A percentile compares a stretch with the other conserved stretches of the same genome.
Conservation (phyloP, 2,888 invertebrate genomes). For the Tanypteryx hageni region DNA sequence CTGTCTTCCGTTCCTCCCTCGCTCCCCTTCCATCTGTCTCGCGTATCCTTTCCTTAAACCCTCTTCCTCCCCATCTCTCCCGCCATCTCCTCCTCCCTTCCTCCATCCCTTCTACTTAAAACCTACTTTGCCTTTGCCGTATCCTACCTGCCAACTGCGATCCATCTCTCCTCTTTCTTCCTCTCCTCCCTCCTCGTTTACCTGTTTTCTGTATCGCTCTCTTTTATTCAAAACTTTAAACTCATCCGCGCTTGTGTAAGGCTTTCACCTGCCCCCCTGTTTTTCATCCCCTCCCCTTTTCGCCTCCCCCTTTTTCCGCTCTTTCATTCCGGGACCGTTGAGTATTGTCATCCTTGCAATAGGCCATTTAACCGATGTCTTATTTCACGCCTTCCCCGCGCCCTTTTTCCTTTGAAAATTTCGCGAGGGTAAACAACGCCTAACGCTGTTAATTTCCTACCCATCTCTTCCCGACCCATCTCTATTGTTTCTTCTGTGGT, state of each 20-base stretch:
- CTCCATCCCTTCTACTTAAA: conserved; percentile 21
- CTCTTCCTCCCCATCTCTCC: not conserved
- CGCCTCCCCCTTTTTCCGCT: no score
- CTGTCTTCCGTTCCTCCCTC: no score
- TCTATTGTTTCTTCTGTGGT: not conserved
- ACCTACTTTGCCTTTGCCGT: not conserved
- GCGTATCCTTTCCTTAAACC: not conserved
- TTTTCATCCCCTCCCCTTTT: not conserved
- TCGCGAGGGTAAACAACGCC: not conserved
- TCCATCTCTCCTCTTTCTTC: not conserved
- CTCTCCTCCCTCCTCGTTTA: conserved; percentile 12
- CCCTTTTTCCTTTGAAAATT: not conserved
- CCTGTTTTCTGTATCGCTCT: not conserved
- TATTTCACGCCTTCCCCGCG: not conserved
- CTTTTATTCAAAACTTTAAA: not conserved
- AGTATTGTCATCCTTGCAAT: conserved; percentile 12
- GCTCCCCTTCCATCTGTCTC: no score
- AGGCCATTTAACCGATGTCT: conserved; percentile 21
- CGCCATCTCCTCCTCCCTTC: not conserved
- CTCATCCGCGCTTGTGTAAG: not conserved
- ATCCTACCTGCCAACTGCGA: not conserved
- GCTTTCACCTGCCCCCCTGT: not conserved
- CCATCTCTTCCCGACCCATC: not conserved
- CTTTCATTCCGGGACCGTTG: no score
- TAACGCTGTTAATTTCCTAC: not conserved